These are phyloP conservation scores for Amphiprion ocellaris DNA, from an alignment of 2,113 vertebrate genomes.

Conservation along the genomic window DNA sequence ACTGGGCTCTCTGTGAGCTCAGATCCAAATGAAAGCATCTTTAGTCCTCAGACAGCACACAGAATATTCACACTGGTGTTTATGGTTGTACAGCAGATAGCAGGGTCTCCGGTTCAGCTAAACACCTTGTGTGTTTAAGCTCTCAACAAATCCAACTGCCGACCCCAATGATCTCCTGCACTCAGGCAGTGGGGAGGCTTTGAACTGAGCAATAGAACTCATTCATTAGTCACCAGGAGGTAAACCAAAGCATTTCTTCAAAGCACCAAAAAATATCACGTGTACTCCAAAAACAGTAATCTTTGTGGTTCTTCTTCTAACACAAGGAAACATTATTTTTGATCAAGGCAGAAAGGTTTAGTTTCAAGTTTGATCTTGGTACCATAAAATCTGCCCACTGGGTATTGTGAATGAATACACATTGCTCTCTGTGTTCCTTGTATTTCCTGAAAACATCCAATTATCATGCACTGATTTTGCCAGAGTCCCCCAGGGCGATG, in stretches of 20 bases:
- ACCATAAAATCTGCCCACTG: not conserved
- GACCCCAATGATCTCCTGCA: conserved; percentile 52
- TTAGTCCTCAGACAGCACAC: conserved; percentile 11
- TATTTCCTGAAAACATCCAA: conserved; percentile 36
- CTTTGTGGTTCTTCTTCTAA: conserved; percentile 47
- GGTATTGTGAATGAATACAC: conserved; percentile 8
- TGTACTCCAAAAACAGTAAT: conserved; percentile 60
- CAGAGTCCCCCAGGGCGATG: conserved; percentile 62
- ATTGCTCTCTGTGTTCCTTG: conserved; percentile 19
- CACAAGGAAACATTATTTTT: conserved; percentile 21
- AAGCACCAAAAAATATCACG: conserved; percentile 46
- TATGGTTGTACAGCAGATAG: conserved; percentile 23
- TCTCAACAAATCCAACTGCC: conserved; percentile 58
- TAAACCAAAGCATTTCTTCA: conserved; percentile 68
- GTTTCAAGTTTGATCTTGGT: not conserved
- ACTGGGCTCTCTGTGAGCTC: conserved; percentile 37
- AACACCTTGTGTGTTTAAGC: conserved; percentile 58
- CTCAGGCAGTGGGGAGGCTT: conserved; percentile 60
- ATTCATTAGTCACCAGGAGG: conserved; percentile 60
- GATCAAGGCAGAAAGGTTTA: conserved; percentile 21
- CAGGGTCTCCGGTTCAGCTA: conserved; percentile 25
- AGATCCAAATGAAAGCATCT: conserved; percentile 41
- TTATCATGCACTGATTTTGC: conserved; percentile 47
- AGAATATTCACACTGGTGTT: conserved; percentile 15
- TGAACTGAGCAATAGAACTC: conserved; percentile 66